Evolutionary conservation across 2,113 vertebrate species (phyloP).

Genomic region (Centropus bengalensis): DNA sequence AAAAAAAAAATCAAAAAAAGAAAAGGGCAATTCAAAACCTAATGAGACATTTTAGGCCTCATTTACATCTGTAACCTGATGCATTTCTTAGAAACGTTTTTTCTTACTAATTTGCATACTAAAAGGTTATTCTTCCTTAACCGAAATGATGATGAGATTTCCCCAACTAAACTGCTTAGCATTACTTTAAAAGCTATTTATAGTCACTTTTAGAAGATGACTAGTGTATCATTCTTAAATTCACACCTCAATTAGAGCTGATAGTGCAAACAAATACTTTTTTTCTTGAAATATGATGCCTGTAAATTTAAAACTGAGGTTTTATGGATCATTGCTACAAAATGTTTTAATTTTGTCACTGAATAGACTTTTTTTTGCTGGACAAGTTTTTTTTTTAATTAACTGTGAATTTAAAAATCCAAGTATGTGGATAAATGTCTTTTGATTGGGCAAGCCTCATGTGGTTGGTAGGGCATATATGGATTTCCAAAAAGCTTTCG

Average conservation of each 20-base stretch:
- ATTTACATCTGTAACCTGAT: conserved; percentile 82
- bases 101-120: conserved; percentile 80
- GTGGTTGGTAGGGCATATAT: background rate
- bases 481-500: conserved; percentile 1
- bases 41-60: conserved; percentile 84
- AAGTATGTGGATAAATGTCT: background rate
- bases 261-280: background rate
- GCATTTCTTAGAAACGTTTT: conserved; percentile 79
- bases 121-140: conserved; percentile 79
- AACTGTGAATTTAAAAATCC: background rate
- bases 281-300: background rate
- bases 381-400: background rate
- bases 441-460: background rate
- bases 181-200: conserved; percentile 65
- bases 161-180: conserved; percentile 62
- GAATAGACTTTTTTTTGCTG: background rate
- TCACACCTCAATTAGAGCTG: conserved; percentile 43
- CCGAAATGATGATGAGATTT: conserved; percentile 78
- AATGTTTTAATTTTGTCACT: background rate
- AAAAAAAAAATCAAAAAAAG: conserved; percentile 57
- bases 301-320: background rate
- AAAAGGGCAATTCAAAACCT: conserved; percentile 81
- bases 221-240: conserved; percentile 42
- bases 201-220: conserved; percentile 39
- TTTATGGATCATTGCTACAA: background rate